Conservation (phyloP, 2,888 invertebrate genomes). For the Eupithecia vulgata region DNA sequence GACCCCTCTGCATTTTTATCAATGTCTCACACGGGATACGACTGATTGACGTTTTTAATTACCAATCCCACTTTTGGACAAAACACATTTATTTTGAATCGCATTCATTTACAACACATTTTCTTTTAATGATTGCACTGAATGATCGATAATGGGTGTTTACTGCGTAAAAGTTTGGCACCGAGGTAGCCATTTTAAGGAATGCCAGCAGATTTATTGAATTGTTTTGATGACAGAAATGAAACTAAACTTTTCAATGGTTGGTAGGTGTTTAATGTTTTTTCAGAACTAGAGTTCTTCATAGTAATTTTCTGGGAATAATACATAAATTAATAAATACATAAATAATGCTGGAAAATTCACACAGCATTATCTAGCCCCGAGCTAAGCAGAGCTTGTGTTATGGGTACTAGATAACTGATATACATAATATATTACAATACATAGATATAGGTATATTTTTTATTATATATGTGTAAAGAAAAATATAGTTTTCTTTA, state of each 20-base stretch:
- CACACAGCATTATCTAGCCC: too few relatives aligned
- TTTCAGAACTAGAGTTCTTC: not conserved
- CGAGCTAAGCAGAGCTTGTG: too few relatives aligned
- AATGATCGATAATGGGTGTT: constrained; percentile 31
- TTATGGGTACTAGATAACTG: too few relatives aligned
- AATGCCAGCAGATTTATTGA: constrained; percentile 3
- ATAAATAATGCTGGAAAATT: too few relatives aligned
- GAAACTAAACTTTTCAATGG: not conserved
- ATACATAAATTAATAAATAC: too few relatives aligned
- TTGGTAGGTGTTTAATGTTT: not conserved
- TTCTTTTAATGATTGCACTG: constrained; percentile 24
- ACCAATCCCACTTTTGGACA: constrained; percentile 60
- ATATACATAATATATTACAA: too few relatives aligned
- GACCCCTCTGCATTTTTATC: constrained; percentile 40
- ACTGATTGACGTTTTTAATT: constrained; percentile 79
- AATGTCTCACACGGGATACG: constrained; percentile 50
- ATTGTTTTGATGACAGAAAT: constrained; percentile 4
- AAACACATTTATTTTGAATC: constrained; percentile 31
- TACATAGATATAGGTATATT: too few relatives aligned
- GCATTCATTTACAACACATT: constrained; percentile 34
- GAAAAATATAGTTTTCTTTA: too few relatives aligned
- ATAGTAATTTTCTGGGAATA: not conserved
- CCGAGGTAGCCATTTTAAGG: constrained; percentile 3
- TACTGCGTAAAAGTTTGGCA: constrained; percentile 19
- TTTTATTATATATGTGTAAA: too few relatives aligned